phyloP scores from a whole-genome alignment of 2,113 vertebrate genomes.

The Illadopsis cleaveri region DNA sequence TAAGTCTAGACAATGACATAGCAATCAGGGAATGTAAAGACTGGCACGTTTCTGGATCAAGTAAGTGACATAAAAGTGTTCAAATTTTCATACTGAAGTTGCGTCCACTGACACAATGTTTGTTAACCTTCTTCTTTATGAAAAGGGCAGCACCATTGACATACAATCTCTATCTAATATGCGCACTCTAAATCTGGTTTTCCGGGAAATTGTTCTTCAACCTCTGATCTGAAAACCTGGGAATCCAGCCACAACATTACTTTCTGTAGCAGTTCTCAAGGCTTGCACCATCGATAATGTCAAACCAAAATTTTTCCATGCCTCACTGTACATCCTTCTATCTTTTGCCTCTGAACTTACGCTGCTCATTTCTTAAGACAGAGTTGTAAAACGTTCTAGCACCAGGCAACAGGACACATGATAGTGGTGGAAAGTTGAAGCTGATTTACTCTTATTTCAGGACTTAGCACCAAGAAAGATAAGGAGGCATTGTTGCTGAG shows the following conservation, averaged over 20 bases:
- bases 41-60: constrained; percentile 86
- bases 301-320: background rate
- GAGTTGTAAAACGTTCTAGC: background rate
- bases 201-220: background rate
- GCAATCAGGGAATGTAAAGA: constrained; percentile 89
- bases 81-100: background rate
- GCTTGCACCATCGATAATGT: background rate
- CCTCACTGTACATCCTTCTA: background rate
- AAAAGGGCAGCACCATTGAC: background rate
- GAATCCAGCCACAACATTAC: background rate
- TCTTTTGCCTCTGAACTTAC: background rate
- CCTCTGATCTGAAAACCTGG: background rate
- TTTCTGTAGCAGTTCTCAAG: background rate
- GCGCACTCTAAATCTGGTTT: background rate
- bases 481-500: background rate
- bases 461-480: background rate
- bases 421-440: constrained; percentile 18
- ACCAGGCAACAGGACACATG: background rate
- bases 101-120: background rate
- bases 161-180: background rate
- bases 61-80: constrained; percentile 76
- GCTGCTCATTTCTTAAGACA: background rate
- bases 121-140: background rate
- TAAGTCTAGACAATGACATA: constrained; percentile 84
- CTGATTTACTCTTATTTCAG: constrained; percentile 13